Conservation (phyloP, 1,140 invertebrate genomes). For the Drosophila mauritiana region DNA sequence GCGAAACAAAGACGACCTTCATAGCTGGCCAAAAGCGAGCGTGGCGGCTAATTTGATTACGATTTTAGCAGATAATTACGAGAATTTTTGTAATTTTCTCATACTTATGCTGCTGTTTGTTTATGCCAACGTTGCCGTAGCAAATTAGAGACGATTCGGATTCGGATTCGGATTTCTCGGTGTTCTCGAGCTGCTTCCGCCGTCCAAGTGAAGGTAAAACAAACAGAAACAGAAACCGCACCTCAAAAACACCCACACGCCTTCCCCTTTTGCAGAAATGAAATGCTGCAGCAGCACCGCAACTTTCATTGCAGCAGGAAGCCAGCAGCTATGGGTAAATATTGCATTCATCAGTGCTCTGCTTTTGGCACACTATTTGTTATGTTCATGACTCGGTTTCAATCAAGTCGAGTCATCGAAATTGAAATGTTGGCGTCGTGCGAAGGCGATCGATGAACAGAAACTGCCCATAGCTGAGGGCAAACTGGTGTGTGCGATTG, state of each 20-base stretch:
- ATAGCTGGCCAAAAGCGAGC: conserved; percentile 15
- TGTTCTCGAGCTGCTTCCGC: conserved; percentile 22
- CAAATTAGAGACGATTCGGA: conserved; percentile 16
- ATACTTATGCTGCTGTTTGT: conserved; percentile 19
- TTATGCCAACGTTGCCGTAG: not conserved
- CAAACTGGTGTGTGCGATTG: conserved; percentile 3
- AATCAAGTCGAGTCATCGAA: conserved; percentile 41
- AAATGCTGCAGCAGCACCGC: conserved; percentile 6
- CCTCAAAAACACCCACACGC: not conserved
- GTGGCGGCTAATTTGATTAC: conserved; percentile 40
- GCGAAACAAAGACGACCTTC: conserved; percentile 17
- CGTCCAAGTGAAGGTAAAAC: conserved; percentile 36
- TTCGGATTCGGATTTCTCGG: not conserved
- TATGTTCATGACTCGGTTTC: conserved; percentile 34
- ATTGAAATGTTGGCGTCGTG: conserved; percentile 36
- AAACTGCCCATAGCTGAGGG: conserved; percentile 25
- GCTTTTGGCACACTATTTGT: conserved; percentile 36
- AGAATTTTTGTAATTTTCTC: conserved; percentile 50
- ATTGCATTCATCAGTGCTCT: conserved; percentile 24
- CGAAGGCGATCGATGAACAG: conserved; percentile 10
- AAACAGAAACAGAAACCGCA: conserved; percentile 4
- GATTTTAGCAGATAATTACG: conserved; percentile 29
- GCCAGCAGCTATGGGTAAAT: conserved; percentile 18
- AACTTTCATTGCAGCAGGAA: conserved; percentile 60
- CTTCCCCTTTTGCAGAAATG: conserved; percentile 4